phyloP scores from a whole-genome alignment of 2,113 vertebrate species.

The Campylorhamphus procurvoides region DNA sequence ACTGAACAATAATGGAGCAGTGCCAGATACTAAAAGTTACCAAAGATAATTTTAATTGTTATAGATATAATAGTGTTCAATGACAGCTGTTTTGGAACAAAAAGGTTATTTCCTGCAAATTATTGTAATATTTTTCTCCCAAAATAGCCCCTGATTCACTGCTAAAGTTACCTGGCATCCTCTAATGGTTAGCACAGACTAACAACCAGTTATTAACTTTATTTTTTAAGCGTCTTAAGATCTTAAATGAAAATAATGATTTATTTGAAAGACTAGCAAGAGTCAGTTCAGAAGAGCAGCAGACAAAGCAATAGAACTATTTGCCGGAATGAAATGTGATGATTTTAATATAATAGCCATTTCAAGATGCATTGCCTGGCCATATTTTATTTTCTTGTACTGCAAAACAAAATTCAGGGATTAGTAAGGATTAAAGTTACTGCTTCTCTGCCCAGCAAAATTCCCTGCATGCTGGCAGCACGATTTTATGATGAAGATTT shows the following conservation, averaged over 20 bases:
- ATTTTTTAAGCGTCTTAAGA: conserved; percentile 27
- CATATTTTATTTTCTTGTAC: not conserved
- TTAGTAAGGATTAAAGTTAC: not conserved
- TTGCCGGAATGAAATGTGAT: not conserved
- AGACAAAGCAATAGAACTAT: not conserved
- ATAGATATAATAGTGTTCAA: conserved; percentile 81
- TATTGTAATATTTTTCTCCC: conserved; percentile 79
- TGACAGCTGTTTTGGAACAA: conserved; percentile 85
- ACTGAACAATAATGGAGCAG: conserved; percentile 83
- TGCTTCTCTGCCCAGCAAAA: not conserved
- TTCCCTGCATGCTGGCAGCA: not conserved
- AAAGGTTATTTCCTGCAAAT: conserved; percentile 85
- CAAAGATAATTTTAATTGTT: conserved; percentile 87
- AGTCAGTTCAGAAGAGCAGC: not conserved
- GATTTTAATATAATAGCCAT: not conserved
- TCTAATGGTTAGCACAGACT: conserved; percentile 59
- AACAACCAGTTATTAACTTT: conserved; percentile 46
- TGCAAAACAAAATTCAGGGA: not conserved
- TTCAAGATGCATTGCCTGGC: not conserved
- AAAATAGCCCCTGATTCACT: conserved; percentile 82
- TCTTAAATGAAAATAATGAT: conserved; percentile 13
- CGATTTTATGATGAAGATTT: not conserved
- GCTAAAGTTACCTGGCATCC: conserved; percentile 75
- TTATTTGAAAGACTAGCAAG: not conserved
- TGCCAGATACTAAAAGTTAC: conserved; percentile 82